A percentile compares a stretch with the other conserved stretches of the same genome.
Conservation (phyloP, 2,113 vertebrate species). For the Pipa parva region DNA sequence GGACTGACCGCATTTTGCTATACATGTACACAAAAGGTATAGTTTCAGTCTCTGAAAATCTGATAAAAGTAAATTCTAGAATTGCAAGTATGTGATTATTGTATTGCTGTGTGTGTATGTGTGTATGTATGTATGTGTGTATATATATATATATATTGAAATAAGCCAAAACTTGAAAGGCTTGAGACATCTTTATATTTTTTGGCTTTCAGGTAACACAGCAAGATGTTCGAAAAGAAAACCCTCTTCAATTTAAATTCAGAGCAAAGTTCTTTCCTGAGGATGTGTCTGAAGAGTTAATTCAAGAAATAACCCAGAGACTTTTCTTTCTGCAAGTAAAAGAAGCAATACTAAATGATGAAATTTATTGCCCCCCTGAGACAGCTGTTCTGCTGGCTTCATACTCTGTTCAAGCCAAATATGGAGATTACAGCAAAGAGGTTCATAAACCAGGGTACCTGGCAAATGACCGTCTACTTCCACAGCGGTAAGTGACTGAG, state of each 20-base stretch:
- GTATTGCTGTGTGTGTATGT: too few relatives aligned
- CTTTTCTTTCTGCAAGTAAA: slow-evolving; percentile 98
- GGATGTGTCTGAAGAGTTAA: slow-evolving; percentile 94
- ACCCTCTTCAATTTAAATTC: slow-evolving; percentile 93
- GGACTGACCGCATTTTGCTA: too few relatives aligned
- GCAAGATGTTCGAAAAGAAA: slow-evolving; percentile 96
- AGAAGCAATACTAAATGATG: slow-evolving; percentile 93
- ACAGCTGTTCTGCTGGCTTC: slow-evolving; percentile 92
- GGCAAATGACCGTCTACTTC: slow-evolving; percentile 87
- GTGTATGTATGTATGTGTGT: too few relatives aligned
- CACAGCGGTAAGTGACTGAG: slow-evolving; percentile 79
- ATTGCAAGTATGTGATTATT: too few relatives aligned
- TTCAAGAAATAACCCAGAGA: slow-evolving; percentile 96
- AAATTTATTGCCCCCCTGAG: slow-evolving; percentile 97
- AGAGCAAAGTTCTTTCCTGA: slow-evolving; percentile 97
- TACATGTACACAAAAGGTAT: too few relatives aligned
- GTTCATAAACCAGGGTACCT: slow-evolving; percentile 88
- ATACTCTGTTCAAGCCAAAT: slow-evolving; percentile 93
- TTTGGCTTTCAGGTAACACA: slow-evolving; percentile 78
- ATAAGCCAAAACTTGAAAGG: too few relatives aligned
- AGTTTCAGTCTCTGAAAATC: too few relatives aligned
- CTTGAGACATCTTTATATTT: too few relatives aligned
- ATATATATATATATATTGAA: too few relatives aligned
- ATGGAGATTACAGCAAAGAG: slow-evolving; percentile 88
- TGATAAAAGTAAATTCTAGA: too few relatives aligned